Base-by-base conservation (phyloP, 2,888 invertebrate species). In the Biston betularia region DNA sequence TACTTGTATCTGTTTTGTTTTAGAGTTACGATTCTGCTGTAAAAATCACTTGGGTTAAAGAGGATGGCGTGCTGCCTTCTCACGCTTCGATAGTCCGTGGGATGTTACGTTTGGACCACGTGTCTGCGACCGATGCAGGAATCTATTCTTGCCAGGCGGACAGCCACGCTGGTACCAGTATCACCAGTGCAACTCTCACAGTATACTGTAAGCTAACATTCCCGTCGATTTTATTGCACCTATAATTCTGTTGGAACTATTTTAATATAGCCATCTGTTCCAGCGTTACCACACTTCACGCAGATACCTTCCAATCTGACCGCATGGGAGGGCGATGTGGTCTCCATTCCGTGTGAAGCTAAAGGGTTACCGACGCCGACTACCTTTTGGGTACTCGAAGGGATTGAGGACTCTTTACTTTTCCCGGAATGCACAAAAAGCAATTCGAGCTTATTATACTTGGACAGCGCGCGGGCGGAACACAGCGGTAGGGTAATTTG, bases 361-460 rank as follows among this genome's bases (percentile, higher is more conserved):
- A 96, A 96, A 81, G 99, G 99, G 69, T 97, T 98, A 86, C 99
- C 99, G 12, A 96, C 96, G 71, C 99, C 99, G 4, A 98, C 98
- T 12, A 96, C 98, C 35, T 99, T 98, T 89, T 99, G 99, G 99
- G 98, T 97, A 79, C 97, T 98, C 80, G 98, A 98, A 89, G 98
- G 98, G 68, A 97, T 96, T 50, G 96, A 97, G 86, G 96, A 97
- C 84, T 73, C 97, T 55, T 83, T 93, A 73, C 83, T 93, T 71
- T 93, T 93, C 76, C 92, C 92, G n/a, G 93, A 93, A 83, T 93
- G 93, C 70, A 91, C 89, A 72, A 92, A 87, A 83, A 93, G 92
- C 81, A 93, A 93, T 79, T 85, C 93, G 52, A 93, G 92, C 77
- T 85, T 93, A 77, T 83, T 93, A 74, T 92, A 92, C 84, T 86